Conservation (phyloP, 2,797 vertebrate genomes). For the Pelochelys cantorii region DNA sequence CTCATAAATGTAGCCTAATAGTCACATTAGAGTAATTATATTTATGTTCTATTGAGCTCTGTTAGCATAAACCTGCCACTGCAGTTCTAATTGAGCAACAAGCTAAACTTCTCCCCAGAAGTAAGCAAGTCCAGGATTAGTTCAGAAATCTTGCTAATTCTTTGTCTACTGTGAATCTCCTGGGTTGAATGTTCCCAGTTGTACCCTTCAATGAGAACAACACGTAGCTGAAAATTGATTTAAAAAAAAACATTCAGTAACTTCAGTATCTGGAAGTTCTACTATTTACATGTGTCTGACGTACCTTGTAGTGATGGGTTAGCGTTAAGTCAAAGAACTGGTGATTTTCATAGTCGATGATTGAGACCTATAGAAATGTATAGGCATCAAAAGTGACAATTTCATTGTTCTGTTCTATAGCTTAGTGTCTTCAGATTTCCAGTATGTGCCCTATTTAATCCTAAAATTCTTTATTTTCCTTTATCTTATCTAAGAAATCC, state of each 20-base stretch:
- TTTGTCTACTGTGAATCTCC: background rate
- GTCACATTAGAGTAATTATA: background rate
- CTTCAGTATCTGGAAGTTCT: background rate
- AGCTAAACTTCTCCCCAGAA: background rate
- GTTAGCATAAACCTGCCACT: background rate
- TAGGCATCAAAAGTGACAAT: background rate
- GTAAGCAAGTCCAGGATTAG: rapidly evolving
- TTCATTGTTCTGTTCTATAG: background rate
- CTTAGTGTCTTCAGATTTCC: background rate
- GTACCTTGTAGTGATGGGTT: background rate
- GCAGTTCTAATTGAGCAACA: background rate
- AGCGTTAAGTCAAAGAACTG: background rate
- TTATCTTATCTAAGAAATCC: background rate
- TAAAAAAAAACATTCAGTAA: background rate
- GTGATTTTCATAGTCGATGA: background rate
- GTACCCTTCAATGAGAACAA: background rate
- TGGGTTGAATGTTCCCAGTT: background rate
- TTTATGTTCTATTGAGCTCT: background rate
- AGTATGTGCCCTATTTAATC: background rate
- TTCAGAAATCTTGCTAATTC: background rate
- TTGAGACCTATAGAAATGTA: background rate
- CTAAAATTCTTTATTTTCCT: background rate
- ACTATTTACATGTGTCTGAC: background rate
- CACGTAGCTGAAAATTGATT: background rate
- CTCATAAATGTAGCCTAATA: background rate